These are phyloP conservation scores for Amazona guildingii DNA, from an alignment of 2,113 vertebrate species.

Conservation along the genomic window DNA sequence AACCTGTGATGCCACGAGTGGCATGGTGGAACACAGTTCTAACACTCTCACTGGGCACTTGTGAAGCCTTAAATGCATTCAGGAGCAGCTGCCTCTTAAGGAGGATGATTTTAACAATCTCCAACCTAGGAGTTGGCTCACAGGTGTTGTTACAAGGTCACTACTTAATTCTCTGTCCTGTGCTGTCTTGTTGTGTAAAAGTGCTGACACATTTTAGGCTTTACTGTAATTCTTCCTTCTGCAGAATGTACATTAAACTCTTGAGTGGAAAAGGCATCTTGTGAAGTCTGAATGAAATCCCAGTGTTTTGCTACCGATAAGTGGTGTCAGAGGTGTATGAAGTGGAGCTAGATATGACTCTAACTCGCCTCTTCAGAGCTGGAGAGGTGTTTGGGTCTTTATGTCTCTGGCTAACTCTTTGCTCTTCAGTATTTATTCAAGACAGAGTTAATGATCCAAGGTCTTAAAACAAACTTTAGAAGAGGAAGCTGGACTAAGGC, in stretches of 20 bases:
- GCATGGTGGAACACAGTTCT: background rate
- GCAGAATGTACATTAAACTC: background rate
- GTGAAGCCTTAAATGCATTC: background rate
- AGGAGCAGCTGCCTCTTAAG: background rate
- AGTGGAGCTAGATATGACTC: background rate
- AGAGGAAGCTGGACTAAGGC: background rate
- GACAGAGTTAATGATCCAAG: background rate
- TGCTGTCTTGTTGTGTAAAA: background rate
- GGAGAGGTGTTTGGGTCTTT: background rate
- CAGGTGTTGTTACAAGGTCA: background rate
- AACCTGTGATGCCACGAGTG: background rate
- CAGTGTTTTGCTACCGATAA: background rate
- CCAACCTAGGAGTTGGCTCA: rapidly evolving
- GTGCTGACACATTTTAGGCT: background rate
- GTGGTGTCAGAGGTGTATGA: background rate
- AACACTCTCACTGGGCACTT: rapidly evolving
- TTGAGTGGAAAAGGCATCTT: background rate
- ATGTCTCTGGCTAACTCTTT: background rate
- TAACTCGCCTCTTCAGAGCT: background rate
- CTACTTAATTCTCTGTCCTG: background rate
- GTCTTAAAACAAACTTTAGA: constrained; percentile 14
- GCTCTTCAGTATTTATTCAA: background rate
- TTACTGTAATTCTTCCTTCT: background rate
- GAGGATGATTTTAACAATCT: background rate
- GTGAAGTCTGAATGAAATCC: background rate